phyloP scores from a whole-genome alignment of 2,888 invertebrate species.

The Alcis repandata region DNA sequence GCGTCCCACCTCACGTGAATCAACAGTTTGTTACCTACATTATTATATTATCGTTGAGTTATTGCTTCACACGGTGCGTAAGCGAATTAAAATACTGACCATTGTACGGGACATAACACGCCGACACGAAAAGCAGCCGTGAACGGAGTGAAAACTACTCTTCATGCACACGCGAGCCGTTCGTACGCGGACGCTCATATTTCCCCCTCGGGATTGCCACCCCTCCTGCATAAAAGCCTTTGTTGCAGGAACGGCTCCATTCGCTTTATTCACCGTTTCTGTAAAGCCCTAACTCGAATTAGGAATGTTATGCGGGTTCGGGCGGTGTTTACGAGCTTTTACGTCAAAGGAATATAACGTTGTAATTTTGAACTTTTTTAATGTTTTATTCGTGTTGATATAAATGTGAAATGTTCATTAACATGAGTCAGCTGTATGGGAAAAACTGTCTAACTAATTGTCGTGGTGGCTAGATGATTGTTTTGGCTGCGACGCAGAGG shows the following conservation, averaged over 20 bases:
- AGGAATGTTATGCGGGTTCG: conserved; percentile 23
- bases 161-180: conserved; percentile 40
- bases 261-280: conserved; percentile 34
- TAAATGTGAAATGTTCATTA: conserved; percentile 14
- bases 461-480: conserved; percentile 25
- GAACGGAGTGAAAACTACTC: conserved; percentile 27
- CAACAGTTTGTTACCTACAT: conserved; percentile 38
- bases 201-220: conserved; percentile 33
- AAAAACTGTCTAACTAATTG: conserved; percentile 25
- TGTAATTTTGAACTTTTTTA: conserved; percentile 4
- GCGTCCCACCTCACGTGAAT: conserved; percentile 29
- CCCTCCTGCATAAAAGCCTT: conserved; percentile 33
- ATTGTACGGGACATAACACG: conserved; percentile 13
- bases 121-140: conserved; percentile 19
- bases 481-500: conserved; percentile 29
- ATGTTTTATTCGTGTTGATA: conserved; percentile 18
- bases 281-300: conserved; percentile 38
- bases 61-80: conserved; percentile 27
- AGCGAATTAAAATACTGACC: conserved; percentile 29
- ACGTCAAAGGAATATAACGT: conserved; percentile 24
- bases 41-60: conserved; percentile 26
- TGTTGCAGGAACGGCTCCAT: conserved; percentile 37
- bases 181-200: conserved; percentile 31
- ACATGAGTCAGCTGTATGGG: conserved; percentile 31
- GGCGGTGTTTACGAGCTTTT: conserved; percentile 33